Base-by-base conservation (phyloP, 1,140 invertebrate genomes). In the Sitobion miscanthi region DNA sequence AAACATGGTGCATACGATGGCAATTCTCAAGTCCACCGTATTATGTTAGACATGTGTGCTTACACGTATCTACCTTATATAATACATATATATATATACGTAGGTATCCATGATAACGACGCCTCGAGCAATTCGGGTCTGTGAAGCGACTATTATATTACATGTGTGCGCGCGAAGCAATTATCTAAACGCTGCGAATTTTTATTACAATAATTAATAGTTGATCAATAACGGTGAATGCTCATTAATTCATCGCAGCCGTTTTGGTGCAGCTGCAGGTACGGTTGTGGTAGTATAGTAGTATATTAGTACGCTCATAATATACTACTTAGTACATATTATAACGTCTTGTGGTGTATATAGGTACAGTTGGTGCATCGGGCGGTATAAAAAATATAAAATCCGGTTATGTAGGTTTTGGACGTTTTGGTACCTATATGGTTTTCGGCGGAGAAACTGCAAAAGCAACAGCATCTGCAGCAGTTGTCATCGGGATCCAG, bases 351-450 rank as follows among this genome's bases (percentile, higher is more conserved):
- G 62, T 35, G 1, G 11, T 30, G n/a, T 42, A 42, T 42, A 42
- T 77, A n/a, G 23, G 11, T 69, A 38, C 35, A 52, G 38, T 2
- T 38, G 14, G 49, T 49, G 87, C 85, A 45, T 77, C 25, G 30
- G 11, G 38, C 38, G 25, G 89, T 90, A 21, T 77, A 88, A 54
- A 21, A 21, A 21, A 54, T 54, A 54, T 54, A 4, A 21, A 52
- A 88, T 90, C 89, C 57, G 89, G 89, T 90, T 90, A 45, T 62
- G 42, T 45, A 17, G 57, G 38, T 47, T 88, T 52, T 88, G 2
- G 14, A 17, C 42, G 54, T 69, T 54, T 52, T 88, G 2, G 30
- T 88, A 77, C 25, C 25, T 54, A 23, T 21, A 62, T 77, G 62
- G 62, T n/a, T 77, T 77, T 62, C 45, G 89, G 38, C 38, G 25